Conservation (phyloP, 2,113 vertebrate genomes). For the Dasypus novemcinctus region DNA sequence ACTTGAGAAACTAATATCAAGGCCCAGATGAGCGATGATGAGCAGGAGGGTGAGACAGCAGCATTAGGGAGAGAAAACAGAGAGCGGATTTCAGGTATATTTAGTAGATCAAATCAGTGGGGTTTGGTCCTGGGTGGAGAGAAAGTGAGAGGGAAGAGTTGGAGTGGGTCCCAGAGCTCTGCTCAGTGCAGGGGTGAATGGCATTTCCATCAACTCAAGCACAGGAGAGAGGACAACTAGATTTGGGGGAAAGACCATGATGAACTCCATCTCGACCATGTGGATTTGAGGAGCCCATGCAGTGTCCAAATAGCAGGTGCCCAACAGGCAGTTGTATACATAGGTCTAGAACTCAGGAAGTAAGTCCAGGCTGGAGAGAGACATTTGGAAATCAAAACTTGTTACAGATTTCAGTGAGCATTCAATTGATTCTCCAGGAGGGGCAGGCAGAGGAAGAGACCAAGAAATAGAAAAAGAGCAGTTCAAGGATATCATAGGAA, state of each 20-base stretch:
- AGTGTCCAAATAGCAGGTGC: neutral
- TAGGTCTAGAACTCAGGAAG: neutral
- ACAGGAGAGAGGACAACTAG: neutral
- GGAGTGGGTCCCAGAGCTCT: neutral
- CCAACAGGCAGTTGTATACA: rapidly evolving
- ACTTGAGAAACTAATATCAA: neutral
- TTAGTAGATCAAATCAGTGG: neutral
- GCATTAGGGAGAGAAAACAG: neutral
- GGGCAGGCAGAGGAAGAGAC: neutral
- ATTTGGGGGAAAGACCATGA: rapidly evolving
- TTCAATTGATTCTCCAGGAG: neutral
- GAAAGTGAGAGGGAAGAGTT: neutral
- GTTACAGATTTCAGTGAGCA: neutral
- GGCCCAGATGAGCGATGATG: neutral
- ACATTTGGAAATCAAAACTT: neutral
- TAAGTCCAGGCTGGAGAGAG: neutral
- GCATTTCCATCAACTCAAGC: neutral
- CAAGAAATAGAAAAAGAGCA: neutral
- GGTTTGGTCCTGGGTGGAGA: neutral
- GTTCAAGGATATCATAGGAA: neutral
- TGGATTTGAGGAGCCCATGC: rapidly evolving
- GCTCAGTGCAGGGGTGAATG: neutral
- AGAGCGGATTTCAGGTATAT: neutral
- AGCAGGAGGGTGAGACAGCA: neutral
- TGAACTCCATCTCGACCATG: neutral